phyloP scores from a whole-genome alignment of 2,888 invertebrate genomes.

The Pinctada fucata region DNA sequence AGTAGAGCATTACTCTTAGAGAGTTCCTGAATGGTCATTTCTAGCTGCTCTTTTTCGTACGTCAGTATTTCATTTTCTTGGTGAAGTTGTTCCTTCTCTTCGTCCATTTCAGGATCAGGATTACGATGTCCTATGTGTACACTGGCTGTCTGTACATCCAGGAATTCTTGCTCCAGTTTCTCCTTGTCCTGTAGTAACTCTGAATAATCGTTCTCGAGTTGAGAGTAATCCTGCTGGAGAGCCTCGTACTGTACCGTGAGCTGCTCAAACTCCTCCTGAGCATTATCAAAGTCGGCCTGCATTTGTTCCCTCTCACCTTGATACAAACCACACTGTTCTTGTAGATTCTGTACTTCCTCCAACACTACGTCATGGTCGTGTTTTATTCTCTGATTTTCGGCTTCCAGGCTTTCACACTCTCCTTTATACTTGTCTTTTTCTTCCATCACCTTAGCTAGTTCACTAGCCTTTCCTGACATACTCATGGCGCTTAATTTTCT shows the following conservation, averaged over 20 bases:
- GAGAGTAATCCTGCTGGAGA: constrained; percentile 65
- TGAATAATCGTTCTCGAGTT: constrained; percentile 66
- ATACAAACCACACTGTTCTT: constrained; percentile 43
- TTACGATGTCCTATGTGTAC: constrained; percentile 54
- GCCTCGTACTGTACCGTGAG: constrained; percentile 61
- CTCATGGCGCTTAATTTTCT: constrained; percentile 54
- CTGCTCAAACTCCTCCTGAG: constrained; percentile 64
- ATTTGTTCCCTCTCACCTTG: constrained; percentile 53
- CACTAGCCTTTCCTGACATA: constrained; percentile 65
- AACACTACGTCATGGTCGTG: constrained; percentile 67
- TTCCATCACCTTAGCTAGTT: constrained; percentile 62
- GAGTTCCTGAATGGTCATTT: constrained; percentile 61
- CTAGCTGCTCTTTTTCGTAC: constrained; percentile 63
- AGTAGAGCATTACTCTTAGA: constrained; percentile 60
- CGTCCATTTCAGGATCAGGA: constrained; percentile 50
- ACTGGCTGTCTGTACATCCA: constrained; percentile 51
- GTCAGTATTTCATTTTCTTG: constrained; percentile 58
- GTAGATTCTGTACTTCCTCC: constrained; percentile 68
- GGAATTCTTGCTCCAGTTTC: constrained; percentile 62
- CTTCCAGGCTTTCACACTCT: constrained; percentile 55
- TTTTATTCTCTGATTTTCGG: constrained; percentile 50
- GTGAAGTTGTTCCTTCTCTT: constrained; percentile 51
- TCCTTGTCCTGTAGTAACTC: constrained; percentile 67
- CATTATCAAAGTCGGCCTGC: constrained; percentile 60
- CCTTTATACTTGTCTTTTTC: constrained; percentile 62